phyloP scores from a whole-genome alignment of 2,888 invertebrate genomes.

The Drosophila rubida region DNA sequence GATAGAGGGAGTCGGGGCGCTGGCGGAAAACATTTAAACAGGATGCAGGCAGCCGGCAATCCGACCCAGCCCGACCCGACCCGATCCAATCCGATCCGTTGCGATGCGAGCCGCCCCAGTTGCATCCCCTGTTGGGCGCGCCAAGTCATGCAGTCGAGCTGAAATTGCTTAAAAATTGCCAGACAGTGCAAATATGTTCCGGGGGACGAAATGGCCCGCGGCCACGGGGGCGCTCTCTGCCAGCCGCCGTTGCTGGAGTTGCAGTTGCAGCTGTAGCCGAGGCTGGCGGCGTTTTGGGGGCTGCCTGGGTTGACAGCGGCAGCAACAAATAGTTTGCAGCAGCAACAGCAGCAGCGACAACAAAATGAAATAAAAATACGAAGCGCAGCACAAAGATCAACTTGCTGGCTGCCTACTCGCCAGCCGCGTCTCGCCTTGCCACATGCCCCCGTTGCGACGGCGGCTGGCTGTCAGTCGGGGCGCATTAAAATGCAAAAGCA shows the following conservation, averaged over 20 bases:
- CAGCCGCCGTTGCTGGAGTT: constrained; percentile 13
- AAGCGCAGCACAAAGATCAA: constrained; percentile 67
- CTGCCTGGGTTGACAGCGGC: constrained; percentile 67
- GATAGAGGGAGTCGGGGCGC: not conserved
- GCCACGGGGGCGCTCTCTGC: constrained; percentile 7
- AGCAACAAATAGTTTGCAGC: constrained; percentile 74
- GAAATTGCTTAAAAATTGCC: constrained; percentile 80
- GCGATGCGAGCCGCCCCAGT: constrained; percentile 1
- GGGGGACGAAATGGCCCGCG: constrained; percentile 53
- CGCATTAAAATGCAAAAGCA: constrained; percentile 80
- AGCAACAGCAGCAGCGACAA: constrained; percentile 19
- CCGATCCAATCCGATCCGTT: not conserved
- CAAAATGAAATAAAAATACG: constrained; percentile 34
- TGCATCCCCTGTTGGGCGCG: constrained; percentile 45
- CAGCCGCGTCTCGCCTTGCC: not conserved
- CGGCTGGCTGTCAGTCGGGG: constrained; percentile 74
- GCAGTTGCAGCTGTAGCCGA: not conserved
- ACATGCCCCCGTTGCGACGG: constrained; percentile 25
- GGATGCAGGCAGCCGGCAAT: constrained; percentile 55
- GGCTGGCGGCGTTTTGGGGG: not conserved
- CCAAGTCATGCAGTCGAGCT: constrained; percentile 65
- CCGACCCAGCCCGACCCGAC: not conserved
- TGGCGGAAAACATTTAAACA: constrained; percentile 70
- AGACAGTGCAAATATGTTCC: constrained; percentile 79
- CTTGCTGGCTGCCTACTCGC: constrained; percentile 36